Evolutionary conservation across 2,797 vertebrate species (phyloP).

Genomic region (Podarcis siculus): DNA sequence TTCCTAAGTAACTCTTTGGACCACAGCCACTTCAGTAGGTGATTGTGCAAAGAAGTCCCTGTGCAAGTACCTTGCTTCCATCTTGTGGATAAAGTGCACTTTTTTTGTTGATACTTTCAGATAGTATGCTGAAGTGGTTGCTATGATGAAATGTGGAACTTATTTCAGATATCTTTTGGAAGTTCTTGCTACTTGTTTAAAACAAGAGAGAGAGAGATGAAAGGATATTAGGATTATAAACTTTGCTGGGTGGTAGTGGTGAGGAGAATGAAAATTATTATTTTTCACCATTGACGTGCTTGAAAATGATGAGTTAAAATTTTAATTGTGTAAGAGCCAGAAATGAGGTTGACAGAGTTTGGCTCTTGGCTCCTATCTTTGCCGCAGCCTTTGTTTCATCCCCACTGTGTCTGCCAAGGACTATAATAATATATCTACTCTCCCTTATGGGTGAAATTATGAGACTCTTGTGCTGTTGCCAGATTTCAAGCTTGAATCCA

Average conservation of each 20-base stretch:
- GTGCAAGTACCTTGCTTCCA: not conserved
- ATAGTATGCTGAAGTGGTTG: not conserved
- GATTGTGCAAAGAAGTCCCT: not conserved
- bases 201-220: not conserved
- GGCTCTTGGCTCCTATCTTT: not conserved
- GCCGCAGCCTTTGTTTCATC: slow-evolving; percentile 21
- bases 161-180: not conserved
- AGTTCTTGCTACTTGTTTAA: not conserved
- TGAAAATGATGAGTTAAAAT: not conserved
- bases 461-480: not conserved
- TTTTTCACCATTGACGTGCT: slow-evolving; percentile 1
- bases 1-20: not conserved
- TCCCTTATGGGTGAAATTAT: not conserved
- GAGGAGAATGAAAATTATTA: not conserved
- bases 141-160: not conserved
- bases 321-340: not conserved
- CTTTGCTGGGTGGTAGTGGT: not conserved
- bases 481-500: slow-evolving; percentile 17
- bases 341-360: not conserved
- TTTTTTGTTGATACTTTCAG: not conserved
- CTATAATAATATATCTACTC: not conserved
- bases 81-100: not conserved
- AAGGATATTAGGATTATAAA: not conserved
- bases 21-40: not conserved
- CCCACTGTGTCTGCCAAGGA: not conserved